Evolutionary conservation across 1,140 invertebrate genomes (phyloP), one percentile per base, ranked within the genome.

Genomic region (Brachystomella parvula): DNA sequence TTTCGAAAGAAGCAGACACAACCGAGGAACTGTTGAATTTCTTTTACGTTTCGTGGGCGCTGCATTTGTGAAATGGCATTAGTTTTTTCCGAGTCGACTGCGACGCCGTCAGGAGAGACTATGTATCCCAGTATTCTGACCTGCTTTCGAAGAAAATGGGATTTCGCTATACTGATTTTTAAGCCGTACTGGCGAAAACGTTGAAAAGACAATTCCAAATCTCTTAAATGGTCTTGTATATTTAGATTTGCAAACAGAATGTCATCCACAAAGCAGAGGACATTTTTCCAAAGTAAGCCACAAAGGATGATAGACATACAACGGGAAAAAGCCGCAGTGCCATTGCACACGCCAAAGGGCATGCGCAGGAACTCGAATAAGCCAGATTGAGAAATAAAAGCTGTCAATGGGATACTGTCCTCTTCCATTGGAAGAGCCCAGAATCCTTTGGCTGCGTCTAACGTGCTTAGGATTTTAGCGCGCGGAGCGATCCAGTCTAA

Each of bases 91-190:
- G 74, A 74, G 44, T 79, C 76, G 33, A 75, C 67, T 49, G 75
- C 74, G 1, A 81, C 61, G 1, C 77, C 77, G 49, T 75, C 64
- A 15, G 61, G 29, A 24, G 74, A 67, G 28, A 80, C 67, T 15
- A 75, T 64, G 63, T 79, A 73, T 6, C 78, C 79, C 56, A 79
- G 73, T 70, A 77, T 79, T 39, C 73, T 65, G n/a, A 79, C 61
- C 61, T 74, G 72, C 21, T 58, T 57, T 65, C 65, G 31, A 62
- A 69, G 72, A 60, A 75, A 74, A 59, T 67, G 68, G 65, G 71
- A 74, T 65, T 77, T 74, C 29, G 63, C 66, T 68, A 59, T 30
- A 69, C 76, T 76, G 1, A 76, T 35, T 66, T 70, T 74, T 21
- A 76, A 9, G 9, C 39, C 39, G n/a, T 44, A 44, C n/a, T 9